Evolutionary conservation across 2,113 vertebrate species (phyloP), one percentile per base, ranked within the genome.

Genomic region (Electrona antarctica): DNA sequence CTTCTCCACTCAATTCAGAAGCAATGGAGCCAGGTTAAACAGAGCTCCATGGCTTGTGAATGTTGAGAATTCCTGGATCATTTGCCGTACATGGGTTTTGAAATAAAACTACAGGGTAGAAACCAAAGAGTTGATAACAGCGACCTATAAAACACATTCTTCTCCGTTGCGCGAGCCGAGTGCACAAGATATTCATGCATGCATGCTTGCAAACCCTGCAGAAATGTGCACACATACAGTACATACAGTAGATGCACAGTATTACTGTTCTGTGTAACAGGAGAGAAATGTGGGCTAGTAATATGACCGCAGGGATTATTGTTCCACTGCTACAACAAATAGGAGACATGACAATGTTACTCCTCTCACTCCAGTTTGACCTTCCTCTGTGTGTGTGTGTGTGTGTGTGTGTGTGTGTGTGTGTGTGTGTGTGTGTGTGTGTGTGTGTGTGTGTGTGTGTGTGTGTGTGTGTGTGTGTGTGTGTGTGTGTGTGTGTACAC

Each of bases 1-100:
- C 33, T 41, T 41, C 33, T 41, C 33, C 48, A 65, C 60, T 85
- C 54, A 55, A 77, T 77, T 68, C 70, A 67, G 61, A 60, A 65
- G 60, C 56, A 67, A 84, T 48, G 61, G 81, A 82, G 71, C 51
- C 13, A 33, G 58, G 69, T 46, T 10, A 47, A 69, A 54, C 5
- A 7, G 63, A 67, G 28, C 50, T 6, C 33, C 8, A 29, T 45
- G n/a, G 64, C 61, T 60, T 76, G 51, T 80, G 61, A 63, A 47
- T 67, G 63, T 7, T 15, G 28, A 58, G 60, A 60, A 47, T 48
- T 63, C n/a, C 47, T 60, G 45, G 77, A 62, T 3, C 58, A 56
- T 55, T 41, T 7, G 15, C 54, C 74, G 60, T 67, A 74, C 50
- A 67, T 57, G 67, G 79, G 6, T 45, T 71, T 71, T 70, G 54